These are phyloP conservation scores for Abscondita cerata DNA, from an alignment of 2,888 invertebrate species.

Conservation along the genomic window DNA sequence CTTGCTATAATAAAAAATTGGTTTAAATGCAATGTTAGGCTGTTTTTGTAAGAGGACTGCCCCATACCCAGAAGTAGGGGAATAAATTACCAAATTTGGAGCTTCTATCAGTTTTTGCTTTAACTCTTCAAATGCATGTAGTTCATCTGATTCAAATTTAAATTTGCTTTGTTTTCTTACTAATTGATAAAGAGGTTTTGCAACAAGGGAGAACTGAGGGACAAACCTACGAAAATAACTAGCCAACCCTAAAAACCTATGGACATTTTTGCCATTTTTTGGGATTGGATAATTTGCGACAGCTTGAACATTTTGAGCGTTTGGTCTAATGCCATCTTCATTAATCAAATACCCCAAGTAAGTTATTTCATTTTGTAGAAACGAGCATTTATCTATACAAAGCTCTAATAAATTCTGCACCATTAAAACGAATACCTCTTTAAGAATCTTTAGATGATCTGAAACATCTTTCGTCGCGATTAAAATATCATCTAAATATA, in stretches of 20 bases:
- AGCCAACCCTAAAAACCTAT: conserved; percentile 13
- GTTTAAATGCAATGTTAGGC: conserved; percentile 16
- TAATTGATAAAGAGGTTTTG: not conserved
- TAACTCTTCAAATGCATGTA: not conserved
- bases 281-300: conserved; percentile 12
- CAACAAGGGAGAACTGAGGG: not conserved
- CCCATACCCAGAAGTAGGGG: too few species aligned
- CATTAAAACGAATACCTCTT: not conserved
- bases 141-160: not conserved
- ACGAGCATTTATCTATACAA: not conserved
- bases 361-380: not conserved
- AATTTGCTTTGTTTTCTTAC: not conserved
- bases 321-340: not conserved
- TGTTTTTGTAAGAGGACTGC: too few species aligned
- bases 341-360: not conserved
- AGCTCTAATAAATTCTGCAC: not conserved
- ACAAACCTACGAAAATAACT: conserved; percentile 22
- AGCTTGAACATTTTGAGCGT: not conserved
- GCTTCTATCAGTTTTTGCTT: not conserved
- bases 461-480: not conserved
- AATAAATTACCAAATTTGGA: conserved; percentile 1
- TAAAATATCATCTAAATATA: too few species aligned
- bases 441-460: not conserved
- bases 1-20: conserved; percentile 14
- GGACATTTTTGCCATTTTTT: conserved; percentile 4